Evolutionary conservation across 2,888 invertebrate species (phyloP).

Genomic region (Leucoptera coffeella): DNA sequence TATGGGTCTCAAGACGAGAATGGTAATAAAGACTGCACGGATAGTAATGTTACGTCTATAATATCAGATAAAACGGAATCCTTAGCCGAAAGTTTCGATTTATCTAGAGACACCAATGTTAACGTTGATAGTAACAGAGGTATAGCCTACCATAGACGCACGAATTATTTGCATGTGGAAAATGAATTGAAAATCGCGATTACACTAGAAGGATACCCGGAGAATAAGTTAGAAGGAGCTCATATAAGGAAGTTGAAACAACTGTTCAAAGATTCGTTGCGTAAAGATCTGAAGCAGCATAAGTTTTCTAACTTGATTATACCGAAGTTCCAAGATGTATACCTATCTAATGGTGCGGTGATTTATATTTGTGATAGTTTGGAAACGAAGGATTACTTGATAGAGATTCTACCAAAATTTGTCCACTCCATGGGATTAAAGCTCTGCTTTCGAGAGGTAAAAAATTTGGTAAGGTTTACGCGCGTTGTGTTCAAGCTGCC

Average conservation of each 20-base stretch:
- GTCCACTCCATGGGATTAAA: conserved; percentile 30
- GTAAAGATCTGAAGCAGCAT: conserved; percentile 32
- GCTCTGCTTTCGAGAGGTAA: conserved; percentile 25
- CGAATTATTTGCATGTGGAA: conserved; percentile 36
- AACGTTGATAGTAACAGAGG: conserved; percentile 36
- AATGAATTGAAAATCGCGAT: conserved; percentile 33
- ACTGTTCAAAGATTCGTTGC: conserved; percentile 32
- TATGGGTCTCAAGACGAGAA: background rate
- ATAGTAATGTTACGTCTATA: conserved; percentile 11
- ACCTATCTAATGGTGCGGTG: conserved; percentile 35
- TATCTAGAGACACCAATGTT: conserved; percentile 19
- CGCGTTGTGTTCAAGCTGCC: conserved; percentile 30
- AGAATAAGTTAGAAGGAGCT: conserved; percentile 32
- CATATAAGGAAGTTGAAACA: conserved; percentile 31
- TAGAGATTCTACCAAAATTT: conserved; percentile 27
- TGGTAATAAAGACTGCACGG: background rate
- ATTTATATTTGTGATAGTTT: conserved; percentile 40
- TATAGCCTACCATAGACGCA: conserved; percentile 34
- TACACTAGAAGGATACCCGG: conserved; percentile 31
- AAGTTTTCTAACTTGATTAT: conserved; percentile 28
- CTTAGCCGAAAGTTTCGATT: conserved; percentile 20
- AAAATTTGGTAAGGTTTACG: conserved; percentile 26
- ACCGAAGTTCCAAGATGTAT: conserved; percentile 37
- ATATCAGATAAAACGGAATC: conserved; percentile 26
- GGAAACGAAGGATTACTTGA: conserved; percentile 35